Evolutionary conservation across 1,140 invertebrate species (phyloP), one percentile per base, ranked within the genome.

Genomic region (Pinna nobilis): DNA sequence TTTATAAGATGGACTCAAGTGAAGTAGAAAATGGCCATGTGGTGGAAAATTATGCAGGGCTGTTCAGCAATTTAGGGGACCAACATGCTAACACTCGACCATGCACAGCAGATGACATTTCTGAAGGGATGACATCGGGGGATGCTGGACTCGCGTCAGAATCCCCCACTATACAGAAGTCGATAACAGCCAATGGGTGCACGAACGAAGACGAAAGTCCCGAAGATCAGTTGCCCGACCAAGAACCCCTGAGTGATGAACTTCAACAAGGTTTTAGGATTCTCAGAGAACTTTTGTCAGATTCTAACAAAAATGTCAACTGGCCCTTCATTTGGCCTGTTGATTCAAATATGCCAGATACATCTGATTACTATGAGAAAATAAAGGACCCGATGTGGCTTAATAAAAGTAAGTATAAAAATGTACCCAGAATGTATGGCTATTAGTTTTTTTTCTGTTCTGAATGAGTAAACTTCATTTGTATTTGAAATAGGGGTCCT

Each of bases 371-470:
- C 77, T 85, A 88, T 70, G 83, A 88, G 59, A 82, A 84, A 53
- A 83, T 90, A 15, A 82, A 86, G 37, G 80, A 86, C 39, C 90
- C 90, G 6, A 86, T 90, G 75, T 90, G 89, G 87, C 76, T 90
- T 13, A 82, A 74, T n/a, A 88, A 88, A 84, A 89, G 89, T 90
- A 79, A 86, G 88, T 82, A 60, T 37, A 15, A 61, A 68, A 28
- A 20, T 20, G 13, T 53, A 53, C 11, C 18, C 18, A 44, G n/a
- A 44, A 44, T 44, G 39, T 11, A 11, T 44, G 39, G n/a, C 39
- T 44, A 44, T 44, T 11, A 44, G n/a, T 44, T 11, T 44, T 44
- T 44, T 44, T 44, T n/a, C 39, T n/a, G n/a, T n/a, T n/a, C n/a
- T n/a, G n/a, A n/a, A n/a, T n/a, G n/a, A n/a, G n/a, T n/a, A n/a